Evolutionary conservation across 2,113 vertebrate genomes (phyloP), one percentile per base, ranked within the genome.

Genomic region (Corythoichthys intestinalis): DNA sequence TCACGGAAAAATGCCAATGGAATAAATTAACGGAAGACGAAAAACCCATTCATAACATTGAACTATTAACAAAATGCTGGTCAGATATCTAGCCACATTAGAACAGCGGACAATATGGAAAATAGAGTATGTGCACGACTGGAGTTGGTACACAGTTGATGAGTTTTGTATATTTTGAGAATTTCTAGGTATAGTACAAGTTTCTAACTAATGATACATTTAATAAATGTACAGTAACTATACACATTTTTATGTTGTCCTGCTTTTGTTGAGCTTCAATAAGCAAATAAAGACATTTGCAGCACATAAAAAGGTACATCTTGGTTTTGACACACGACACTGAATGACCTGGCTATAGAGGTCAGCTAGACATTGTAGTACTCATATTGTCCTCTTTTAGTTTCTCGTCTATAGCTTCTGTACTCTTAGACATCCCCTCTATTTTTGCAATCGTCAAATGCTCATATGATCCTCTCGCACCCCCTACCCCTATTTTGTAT

Each of bases 381-480:
- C 17, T 44, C n/a, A 34, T 11, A 13, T 34, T 13, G 4, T 49
- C 63, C 39, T 65, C 59, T 57, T 37, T 53, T 65, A 56, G 67
- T 59, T 8, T 65, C 50, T 60, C 6, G 0, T 38, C 39, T n/a
- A 46, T 46, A 10, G 20, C 44, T 11, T 44, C 17, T 9, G 64
- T 63, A 57, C 47, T 14, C 17, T 49, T 63, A 9, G 4, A 53
- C 61, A 46, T 60, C 46, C 6, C 66, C 66, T 70, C 70, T 66
- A 66, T 84, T 70, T 57, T 81, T 65, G 70, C 39, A 61, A 13
- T 67, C 73, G 69, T 76, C 66, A 81, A 69, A 72, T 37, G 58
- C 53, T 67, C 62, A 57, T 44, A 8, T 44, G 9, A 44, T 8
- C 41, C 41, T 7, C 41, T 7, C 41, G 4, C 41, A 4, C 41